Conservation (phyloP, 2,113 vertebrate genomes). For the Symphodus melops region DNA sequence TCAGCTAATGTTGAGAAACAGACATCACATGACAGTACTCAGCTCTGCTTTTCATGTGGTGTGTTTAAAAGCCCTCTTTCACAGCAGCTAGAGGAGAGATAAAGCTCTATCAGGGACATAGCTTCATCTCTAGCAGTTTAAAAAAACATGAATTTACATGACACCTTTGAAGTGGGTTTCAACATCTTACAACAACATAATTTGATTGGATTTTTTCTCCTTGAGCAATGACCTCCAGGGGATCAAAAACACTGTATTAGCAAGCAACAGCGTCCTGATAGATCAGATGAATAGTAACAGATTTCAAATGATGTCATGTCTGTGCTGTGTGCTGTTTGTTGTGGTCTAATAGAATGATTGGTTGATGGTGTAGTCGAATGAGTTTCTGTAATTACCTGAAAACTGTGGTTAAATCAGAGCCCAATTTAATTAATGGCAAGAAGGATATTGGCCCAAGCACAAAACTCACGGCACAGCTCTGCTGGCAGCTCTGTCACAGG, state of each 20-base stretch:
- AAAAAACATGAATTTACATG: neutral
- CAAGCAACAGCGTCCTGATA: neutral
- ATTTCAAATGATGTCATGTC: conserved; percentile 43
- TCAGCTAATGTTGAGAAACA: conserved; percentile 67
- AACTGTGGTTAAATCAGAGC: conserved; percentile 64
- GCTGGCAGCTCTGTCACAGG: conserved; percentile 32
- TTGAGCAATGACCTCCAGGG: neutral
- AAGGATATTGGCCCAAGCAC: conserved; percentile 32
- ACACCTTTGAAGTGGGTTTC: neutral
- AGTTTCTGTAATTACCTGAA: conserved; percentile 54
- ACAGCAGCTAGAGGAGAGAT: conserved; percentile 2
- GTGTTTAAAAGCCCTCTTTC: conserved; percentile 53
- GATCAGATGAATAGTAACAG: neutral
- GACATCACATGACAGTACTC: conserved; percentile 77
- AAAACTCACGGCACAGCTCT: conserved; percentile 32
- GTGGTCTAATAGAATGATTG: conserved; percentile 50
- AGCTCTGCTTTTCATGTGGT: conserved; percentile 62
- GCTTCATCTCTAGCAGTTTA: too few species aligned
- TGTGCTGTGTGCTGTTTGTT: conserved; percentile 27
- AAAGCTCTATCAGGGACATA: neutral
- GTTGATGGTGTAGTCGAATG: conserved; percentile 71
- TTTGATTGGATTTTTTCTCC: neutral
- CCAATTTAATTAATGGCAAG: conserved; percentile 66
- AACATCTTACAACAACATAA: neutral
- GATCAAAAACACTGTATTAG: neutral